These are phyloP conservation scores for Hartigia nigra DNA, from an alignment of 2,888 invertebrate species.

Conservation along the genomic window DNA sequence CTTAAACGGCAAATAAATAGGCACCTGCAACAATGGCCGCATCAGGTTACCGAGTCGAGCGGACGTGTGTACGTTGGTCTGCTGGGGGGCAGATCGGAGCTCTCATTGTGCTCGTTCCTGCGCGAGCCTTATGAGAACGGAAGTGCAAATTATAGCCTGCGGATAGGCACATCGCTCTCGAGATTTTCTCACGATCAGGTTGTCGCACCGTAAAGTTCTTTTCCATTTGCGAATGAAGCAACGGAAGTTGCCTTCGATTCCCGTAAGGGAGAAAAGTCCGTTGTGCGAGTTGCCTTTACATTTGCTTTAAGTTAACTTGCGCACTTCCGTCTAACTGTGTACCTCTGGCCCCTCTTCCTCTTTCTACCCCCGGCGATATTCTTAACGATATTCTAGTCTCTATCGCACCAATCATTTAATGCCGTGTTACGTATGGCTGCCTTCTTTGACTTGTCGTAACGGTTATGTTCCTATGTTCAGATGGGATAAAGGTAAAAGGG, in stretches of 20 bases:
- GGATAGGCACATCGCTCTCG: constrained; percentile 28
- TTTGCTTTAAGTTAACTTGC: not conserved
- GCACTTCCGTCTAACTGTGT: not conserved
- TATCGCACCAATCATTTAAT: not conserved
- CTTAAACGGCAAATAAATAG: constrained; percentile 45
- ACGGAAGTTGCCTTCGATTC: not conserved
- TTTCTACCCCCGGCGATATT: no score
- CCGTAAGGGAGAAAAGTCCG: not conserved
- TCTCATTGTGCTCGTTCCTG: constrained; percentile 26
- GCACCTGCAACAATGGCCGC: constrained; percentile 57
- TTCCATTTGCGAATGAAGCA: constrained; percentile 10
- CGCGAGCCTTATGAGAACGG: constrained; percentile 57
- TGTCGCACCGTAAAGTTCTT: constrained; percentile 33
- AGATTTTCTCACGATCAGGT: constrained; percentile 59
- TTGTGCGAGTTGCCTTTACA: not conserved
- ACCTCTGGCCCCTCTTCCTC: not conserved
- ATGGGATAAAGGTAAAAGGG: not conserved
- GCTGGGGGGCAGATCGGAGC: constrained; percentile 30
- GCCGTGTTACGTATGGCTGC: not conserved
- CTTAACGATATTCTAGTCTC: not conserved
- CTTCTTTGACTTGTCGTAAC: not conserved
- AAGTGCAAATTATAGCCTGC: constrained; percentile 61
- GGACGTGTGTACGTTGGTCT: constrained; percentile 9
- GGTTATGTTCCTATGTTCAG: not conserved
- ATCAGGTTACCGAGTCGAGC: constrained; percentile 52